phyloP scores from a whole-genome alignment of 2,888 invertebrate genomes.

The Acanthosoma haemorrhoidale region DNA sequence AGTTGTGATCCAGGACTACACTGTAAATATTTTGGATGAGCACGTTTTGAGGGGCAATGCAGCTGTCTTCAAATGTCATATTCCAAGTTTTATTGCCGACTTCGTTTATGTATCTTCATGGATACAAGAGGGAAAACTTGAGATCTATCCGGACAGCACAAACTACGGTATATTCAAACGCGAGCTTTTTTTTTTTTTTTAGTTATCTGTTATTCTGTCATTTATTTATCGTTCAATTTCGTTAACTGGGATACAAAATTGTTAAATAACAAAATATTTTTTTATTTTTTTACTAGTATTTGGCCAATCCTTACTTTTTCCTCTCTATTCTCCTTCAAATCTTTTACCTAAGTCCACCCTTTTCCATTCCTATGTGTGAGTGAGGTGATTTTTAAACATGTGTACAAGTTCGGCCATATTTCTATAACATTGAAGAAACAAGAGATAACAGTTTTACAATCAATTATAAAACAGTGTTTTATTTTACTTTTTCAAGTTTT shows the following conservation, averaged over 20 bases:
- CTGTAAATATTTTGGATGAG: slow-evolving; percentile 87
- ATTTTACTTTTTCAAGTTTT: too few relatives aligned
- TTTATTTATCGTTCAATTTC: neutral
- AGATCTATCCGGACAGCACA: slow-evolving; percentile 46
- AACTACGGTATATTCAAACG: slow-evolving; percentile 47
- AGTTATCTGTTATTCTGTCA: neutral
- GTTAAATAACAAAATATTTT: neutral
- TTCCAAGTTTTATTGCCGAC: slow-evolving; percentile 88
- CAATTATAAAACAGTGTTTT: too few relatives aligned
- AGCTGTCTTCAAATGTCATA: slow-evolving; percentile 87
- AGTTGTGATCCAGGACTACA: slow-evolving; percentile 87
- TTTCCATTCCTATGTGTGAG: slow-evolving; percentile 10
- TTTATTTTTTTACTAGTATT: slow-evolving; percentile 25
- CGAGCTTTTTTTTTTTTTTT: neutral
- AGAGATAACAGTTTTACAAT: too few relatives aligned
- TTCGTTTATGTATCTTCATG: slow-evolving; percentile 80
- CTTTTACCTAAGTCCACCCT: neutral
- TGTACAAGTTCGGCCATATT: neutral
- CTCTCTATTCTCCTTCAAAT: neutral
- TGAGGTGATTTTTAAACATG: slow-evolving; percentile 13
- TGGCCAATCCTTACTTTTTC: slow-evolving; percentile 28
- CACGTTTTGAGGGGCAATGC: slow-evolving; percentile 85
- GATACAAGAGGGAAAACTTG: slow-evolving; percentile 71
- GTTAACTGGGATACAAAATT: too few relatives aligned
- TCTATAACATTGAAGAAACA: too few relatives aligned